Percentiles rank a stretch among this genome's conserved stretches.
phyloP scores from a whole-genome alignment of 2,113 vertebrate species.

The Cinclus cinclus region DNA sequence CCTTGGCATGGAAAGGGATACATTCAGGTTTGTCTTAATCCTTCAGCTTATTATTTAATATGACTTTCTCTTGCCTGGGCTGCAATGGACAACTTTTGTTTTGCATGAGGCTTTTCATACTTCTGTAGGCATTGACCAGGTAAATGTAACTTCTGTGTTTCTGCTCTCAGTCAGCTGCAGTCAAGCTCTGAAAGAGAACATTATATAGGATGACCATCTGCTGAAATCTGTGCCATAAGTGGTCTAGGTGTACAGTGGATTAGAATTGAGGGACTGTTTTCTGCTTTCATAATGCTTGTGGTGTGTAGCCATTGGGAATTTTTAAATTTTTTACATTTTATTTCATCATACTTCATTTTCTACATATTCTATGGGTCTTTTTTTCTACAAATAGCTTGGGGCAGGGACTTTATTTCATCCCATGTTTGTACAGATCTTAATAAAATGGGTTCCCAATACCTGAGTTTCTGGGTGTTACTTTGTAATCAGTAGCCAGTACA shows the following conservation, averaged over 20 bases:
- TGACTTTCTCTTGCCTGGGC: neutral
- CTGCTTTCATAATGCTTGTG: neutral
- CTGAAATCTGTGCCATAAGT: neutral
- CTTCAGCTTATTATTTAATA: neutral
- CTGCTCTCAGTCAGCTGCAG: neutral
- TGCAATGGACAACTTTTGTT: neutral
- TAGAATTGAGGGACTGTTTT: neutral
- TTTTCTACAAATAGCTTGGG: neutral
- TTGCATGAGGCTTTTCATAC: fast-evolving
- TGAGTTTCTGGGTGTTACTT: neutral
- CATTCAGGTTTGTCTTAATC: neutral
- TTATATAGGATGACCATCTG: neutral
- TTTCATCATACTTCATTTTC: neutral
- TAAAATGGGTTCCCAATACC: neutral
- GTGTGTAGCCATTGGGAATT: neutral
- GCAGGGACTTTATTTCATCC: neutral
- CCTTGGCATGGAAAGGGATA: neutral
- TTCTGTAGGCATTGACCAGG: neutral
- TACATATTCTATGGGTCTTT: neutral
- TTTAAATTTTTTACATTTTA: neutral
- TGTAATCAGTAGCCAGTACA: neutral
- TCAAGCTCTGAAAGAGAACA: neutral
- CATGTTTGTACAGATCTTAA: neutral
- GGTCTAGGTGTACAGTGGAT: neutral
- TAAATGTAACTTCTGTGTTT: neutral